Evolutionary conservation across 2,113 vertebrate species (phyloP).

Genomic region (Notarius lentiginosus): DNA sequence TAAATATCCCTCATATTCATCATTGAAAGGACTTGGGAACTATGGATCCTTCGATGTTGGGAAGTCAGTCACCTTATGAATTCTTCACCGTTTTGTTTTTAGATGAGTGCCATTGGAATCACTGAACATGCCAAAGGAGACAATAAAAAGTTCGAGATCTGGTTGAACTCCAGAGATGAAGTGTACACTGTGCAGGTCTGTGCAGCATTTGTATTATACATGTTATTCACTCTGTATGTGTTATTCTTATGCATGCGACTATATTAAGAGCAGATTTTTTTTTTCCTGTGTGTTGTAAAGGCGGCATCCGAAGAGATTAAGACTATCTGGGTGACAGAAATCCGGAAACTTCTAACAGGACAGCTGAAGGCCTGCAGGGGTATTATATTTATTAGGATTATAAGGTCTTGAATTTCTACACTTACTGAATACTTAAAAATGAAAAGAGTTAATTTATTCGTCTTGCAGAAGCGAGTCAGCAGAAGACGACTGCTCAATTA

Average conservation of each 20-base stretch:
- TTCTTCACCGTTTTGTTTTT: constrained; percentile 28
- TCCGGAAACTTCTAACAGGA: constrained; percentile 92
- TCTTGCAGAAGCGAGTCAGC: constrained; percentile 85
- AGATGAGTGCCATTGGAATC: constrained; percentile 96
- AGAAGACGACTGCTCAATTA: constrained; percentile 80
- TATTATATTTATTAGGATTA: constrained; percentile 56
- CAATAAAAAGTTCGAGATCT: constrained; percentile 96
- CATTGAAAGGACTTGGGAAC: not conserved
- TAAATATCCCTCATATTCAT: not conserved
- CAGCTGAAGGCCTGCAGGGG: constrained; percentile 92
- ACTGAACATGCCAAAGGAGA: constrained; percentile 97
- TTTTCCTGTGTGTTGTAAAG: constrained; percentile 61
- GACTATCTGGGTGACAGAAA: constrained; percentile 93
- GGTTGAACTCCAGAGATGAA: constrained; percentile 94
- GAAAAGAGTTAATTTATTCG: constrained; percentile 10
- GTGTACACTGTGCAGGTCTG: constrained; percentile 95
- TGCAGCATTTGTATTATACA: not conserved
- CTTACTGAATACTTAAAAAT: not conserved
- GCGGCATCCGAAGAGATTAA: constrained; percentile 88
- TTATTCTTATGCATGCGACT: not conserved
- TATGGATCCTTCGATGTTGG: not conserved
- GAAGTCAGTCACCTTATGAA: not conserved
- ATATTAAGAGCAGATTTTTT: not conserved
- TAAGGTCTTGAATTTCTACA: not conserved
- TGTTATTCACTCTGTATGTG: no score